Conservation (phyloP, 2,888 invertebrate species). For the Caenorhabditis sp. region DNA sequence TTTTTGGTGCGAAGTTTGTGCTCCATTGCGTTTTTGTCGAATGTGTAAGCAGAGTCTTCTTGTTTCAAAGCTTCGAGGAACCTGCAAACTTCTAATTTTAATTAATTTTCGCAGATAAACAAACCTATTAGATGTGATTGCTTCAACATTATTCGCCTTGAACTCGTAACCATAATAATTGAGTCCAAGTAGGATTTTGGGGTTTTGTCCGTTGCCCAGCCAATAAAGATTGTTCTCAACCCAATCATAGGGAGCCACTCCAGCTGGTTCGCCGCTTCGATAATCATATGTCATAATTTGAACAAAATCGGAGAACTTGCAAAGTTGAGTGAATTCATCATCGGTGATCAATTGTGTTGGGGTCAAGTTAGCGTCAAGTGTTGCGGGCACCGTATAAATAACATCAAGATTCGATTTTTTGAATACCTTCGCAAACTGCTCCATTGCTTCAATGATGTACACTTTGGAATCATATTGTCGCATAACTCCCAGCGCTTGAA, state of each 20-base stretch:
- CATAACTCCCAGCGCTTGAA: conserved; percentile 75
- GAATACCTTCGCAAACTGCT: conserved; percentile 12
- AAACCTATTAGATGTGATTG: conserved; percentile 41
- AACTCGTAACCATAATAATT: conserved; percentile 62
- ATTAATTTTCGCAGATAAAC: background rate
- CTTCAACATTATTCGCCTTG: conserved; percentile 26
- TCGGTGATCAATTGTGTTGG: conserved; percentile 43
- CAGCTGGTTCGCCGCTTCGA: conserved; percentile 40
- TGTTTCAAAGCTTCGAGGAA: conserved; percentile 51
- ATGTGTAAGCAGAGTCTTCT: conserved; percentile 40
- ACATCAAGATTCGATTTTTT: conserved; percentile 12
- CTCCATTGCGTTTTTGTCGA: conserved; percentile 55
- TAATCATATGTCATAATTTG: conserved; percentile 68
- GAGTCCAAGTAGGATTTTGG: conserved; percentile 56
- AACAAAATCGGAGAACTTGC: conserved; percentile 54
- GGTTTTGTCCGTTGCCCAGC: background rate
- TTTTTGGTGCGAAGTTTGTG: conserved; percentile 30
- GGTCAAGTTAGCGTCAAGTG: conserved; percentile 18
- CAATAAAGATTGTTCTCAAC: conserved; percentile 38
- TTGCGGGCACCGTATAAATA: conserved; percentile 28
- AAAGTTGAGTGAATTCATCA: conserved; percentile 37
- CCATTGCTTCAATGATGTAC: conserved; percentile 22
- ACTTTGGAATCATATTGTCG: conserved; percentile 15
- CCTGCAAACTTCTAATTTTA: conserved; percentile 26
- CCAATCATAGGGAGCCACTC: conserved; percentile 62